Percentiles rank a stretch among this genome's conserved stretches.
Evolutionary conservation across 2,113 vertebrate species (phyloP).

Genomic region (Heterocephalus glaber): DNA sequence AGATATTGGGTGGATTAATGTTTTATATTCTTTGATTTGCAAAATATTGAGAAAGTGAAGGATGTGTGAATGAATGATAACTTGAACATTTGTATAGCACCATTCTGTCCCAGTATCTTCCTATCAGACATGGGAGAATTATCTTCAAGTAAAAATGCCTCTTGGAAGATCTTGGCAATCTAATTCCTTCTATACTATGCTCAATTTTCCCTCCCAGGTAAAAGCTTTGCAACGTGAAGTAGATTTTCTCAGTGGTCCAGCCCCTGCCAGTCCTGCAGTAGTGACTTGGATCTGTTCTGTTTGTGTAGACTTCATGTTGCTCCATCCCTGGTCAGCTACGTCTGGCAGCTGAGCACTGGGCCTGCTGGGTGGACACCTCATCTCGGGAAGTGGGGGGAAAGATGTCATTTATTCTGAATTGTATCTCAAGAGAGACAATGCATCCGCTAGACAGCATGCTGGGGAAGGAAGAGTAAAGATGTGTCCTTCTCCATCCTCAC

Average conservation of each 20-base stretch:
- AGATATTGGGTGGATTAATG: background rate
- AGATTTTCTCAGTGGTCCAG: background rate
- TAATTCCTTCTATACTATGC: background rate
- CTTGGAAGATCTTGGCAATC: background rate
- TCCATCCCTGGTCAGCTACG: background rate
- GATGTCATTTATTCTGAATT: background rate
- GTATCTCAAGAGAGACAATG: background rate
- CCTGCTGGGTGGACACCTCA: background rate
- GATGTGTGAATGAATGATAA: background rate
- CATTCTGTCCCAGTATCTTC: background rate
- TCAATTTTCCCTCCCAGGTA: background rate
- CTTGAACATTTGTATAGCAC: background rate
- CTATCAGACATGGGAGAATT: background rate
- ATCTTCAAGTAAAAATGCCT: background rate
- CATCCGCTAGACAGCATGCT: background rate
- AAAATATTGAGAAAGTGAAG: constrained; percentile 34
- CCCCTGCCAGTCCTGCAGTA: background rate
- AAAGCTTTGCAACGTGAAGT: background rate
- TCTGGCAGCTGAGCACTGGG: background rate
- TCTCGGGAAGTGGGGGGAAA: background rate
- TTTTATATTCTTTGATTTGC: background rate
- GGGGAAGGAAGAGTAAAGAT: background rate
- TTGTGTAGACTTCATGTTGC: background rate
- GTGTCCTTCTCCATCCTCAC: background rate
- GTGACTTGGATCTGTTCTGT: background rate